Base-by-base conservation (phyloP, 1,140 invertebrate genomes). In the Drosophila baimaii region DNA sequence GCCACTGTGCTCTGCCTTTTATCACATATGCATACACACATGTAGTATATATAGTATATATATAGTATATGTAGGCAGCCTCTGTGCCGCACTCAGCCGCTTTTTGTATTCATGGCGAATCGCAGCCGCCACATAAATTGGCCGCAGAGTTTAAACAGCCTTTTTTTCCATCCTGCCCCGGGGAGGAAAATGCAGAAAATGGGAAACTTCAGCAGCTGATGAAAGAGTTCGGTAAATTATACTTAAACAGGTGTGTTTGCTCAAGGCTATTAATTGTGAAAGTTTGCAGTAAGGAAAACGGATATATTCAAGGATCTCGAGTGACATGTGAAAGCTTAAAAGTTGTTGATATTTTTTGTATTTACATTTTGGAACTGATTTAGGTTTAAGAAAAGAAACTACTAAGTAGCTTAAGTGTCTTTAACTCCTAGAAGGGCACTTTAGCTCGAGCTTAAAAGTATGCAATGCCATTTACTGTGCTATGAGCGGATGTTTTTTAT, bases 21-120 rank as follows among this genome's bases (percentile, higher is more conserved):
- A 86, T 85, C 81, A 78, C 82, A 82, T 86, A 70, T 85, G 81
- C 79, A 84, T 77, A 85, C 70, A 85, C 59, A 66, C 52, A 54
- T 21, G 21, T 10, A 41, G 49, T 37, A 65, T 29, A 2, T 35
- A 33, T 2, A 33, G 74, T 65, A 76, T 56, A 62, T 68, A 47
- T 35, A 21, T 33, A 37, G 47, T 44, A 59, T 54, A 33, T 35
- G 19, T 19, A 23, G 19, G 31, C 61, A 59, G 54, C n/a, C 51
- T 55, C 35, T 44, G 51, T 69, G 39, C 43, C 51, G 19, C 51
- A 54, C 51, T 66, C 25, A 51, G 51, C 23, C 52, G 52, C 57
- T 62, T 62, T 58, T 73, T 77, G 64, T 61, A 65, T 77, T 75
- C 37, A 64, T 57, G 51, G 51, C 46, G 73, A 75, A 75, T 75